These are phyloP conservation scores for Melanerpes aurifrons DNA, from an alignment of 2,113 vertebrate genomes.

Conservation along the genomic window DNA sequence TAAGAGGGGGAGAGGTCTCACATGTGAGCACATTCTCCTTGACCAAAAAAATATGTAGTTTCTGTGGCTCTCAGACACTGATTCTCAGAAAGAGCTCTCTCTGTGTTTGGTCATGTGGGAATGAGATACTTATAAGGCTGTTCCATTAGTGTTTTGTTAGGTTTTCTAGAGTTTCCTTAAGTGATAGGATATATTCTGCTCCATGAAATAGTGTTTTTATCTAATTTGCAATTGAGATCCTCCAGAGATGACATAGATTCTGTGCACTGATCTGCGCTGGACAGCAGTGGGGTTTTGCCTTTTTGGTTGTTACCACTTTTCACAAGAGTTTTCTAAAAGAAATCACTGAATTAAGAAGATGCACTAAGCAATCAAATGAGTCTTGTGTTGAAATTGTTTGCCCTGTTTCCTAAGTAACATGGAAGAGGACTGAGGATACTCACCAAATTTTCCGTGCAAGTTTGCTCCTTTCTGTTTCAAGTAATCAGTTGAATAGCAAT, in stretches of 20 bases:
- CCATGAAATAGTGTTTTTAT: neutral
- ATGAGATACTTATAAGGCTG: neutral
- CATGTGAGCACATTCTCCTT: neutral
- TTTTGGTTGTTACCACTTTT: neutral
- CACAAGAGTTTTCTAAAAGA: neutral
- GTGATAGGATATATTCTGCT: neutral
- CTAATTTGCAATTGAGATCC: neutral
- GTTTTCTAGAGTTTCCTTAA: neutral
- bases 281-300: fast-evolving
- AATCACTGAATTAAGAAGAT: neutral
- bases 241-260: neutral
- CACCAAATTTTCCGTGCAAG: neutral
- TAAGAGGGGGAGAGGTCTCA: neutral
- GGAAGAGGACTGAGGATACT: neutral
- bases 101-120: neutral
- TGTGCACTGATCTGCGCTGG: neutral
- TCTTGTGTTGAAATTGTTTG: neutral
- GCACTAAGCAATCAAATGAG: neutral
- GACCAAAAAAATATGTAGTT: neutral
- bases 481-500: neutral
- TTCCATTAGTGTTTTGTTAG: neutral
- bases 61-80: neutral
- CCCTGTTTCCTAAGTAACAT: neutral
- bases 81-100: neutral
- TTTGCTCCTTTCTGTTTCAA: neutral